Evolutionary conservation across 2,113 vertebrate species (phyloP), one percentile per base, ranked within the genome.

Genomic region (Aplodontia rufa): DNA sequence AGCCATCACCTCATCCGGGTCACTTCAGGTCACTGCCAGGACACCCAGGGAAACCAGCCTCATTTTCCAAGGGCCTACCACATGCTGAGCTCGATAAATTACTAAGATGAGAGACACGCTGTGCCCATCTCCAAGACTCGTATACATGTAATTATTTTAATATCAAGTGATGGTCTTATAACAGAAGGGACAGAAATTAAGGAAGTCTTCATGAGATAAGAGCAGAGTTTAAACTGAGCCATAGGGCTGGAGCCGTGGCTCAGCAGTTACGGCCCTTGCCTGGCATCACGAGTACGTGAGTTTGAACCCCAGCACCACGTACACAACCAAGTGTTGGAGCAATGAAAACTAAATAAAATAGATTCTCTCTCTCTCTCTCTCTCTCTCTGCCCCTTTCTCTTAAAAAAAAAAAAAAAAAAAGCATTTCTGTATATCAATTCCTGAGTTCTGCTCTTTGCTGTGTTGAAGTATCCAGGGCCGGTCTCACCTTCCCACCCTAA

Each of bases 1-100:
- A 71, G 71, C 58, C 42, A 3, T 66, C 55, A 24, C 81, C 85
- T 95, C 88, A 81, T 47, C 5, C 0, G 66, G 16, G 94, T 90
- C 87, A 87, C 76, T 71, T 92, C 60, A 90, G 94, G 79, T 96
- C 81, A 82, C 28, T 55, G 58, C 45, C n/a, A 81, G 32, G 40
- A 69, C 69, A 76, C n/a, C 62, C 40, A 30, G 55, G 55, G 81
- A 92, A 74, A 78, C 22, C 76, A 58, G 28, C 1, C 62, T 82
- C 42, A 26, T 78, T 79, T 78, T 72, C 71, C 76, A 51, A 79
- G 62, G 24, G 9, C 60, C 28, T 87, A 1, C 79, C 51, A 42
- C 26, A 35, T 42, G 19, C 60, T 24, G n/a, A 47, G n/a, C 49
- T 94, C 58, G 80, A 58, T 86, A 91, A 53, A 40, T n/a, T 42